Base-by-base conservation (phyloP, 2,797 vertebrate species). In the Brotogeris chrysoptera region DNA sequence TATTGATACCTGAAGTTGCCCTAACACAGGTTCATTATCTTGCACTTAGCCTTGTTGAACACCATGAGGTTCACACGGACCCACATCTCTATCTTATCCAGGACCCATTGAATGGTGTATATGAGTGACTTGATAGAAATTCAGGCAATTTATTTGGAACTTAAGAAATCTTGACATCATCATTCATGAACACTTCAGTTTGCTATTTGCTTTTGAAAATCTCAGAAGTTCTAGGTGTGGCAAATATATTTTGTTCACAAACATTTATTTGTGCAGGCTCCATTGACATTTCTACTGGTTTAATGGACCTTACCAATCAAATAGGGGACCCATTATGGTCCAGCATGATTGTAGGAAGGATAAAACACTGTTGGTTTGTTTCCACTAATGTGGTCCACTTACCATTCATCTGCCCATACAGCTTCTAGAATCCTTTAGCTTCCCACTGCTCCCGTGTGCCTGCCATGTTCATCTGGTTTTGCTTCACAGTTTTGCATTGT, bases 21-120 rank as follows among this genome's bases (percentile, higher is more conserved):
- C 52, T 11, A 9, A 32, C 13, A 10, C 41, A 20, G 10, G 8
- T 79, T 14, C 25, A 21, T 27, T 68, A n/a, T 4, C 16, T 69
- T 84, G 55, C 7, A 36, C 11, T 16, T 63, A 14, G 10, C 36
- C 17, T 52, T 43, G 11, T 12, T 59, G 15, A 65, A 9, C 28
- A 20, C 77, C 9, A 11, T 28, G 10, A 39, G 1, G 47, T 81
- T 72, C 52, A 23, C 20, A 36, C 9, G 11, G 36, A 32, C 41
- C 59, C 3, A 4, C 10, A 39, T 39, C 28, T 86, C 0, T 0
- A 36, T 16, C 10, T n/a, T 36, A 8, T 36, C 18, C 20, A 61
- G 28, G 10, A 44, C 13, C 13, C 15, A 49, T 41, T 66, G 59
- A 30, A 76, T 14, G 10, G 7, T 32, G 43, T 27, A 57, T 20